These are phyloP conservation scores for Amaurobius ferox DNA, from an alignment of 2,888 invertebrate genomes.

Conservation along the genomic window DNA sequence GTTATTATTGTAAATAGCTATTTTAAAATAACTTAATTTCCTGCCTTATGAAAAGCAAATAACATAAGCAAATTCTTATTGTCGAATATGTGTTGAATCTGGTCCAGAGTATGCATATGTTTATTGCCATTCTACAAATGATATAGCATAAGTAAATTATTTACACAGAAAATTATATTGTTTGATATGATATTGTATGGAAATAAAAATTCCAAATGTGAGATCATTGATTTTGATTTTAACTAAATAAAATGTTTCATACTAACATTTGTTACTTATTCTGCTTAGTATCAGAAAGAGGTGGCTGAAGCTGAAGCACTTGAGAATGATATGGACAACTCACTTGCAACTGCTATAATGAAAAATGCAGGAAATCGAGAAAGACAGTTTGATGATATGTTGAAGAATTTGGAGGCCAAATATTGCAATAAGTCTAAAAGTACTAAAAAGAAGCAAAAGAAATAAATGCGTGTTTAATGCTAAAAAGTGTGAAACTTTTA, in stretches of 20 bases:
- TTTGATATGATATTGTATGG: no score
- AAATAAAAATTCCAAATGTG: not conserved
- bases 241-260: no score
- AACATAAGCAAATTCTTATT: no score
- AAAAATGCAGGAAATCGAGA: slow-evolving; percentile 16
- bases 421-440: slow-evolving; percentile 45
- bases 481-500: no score
- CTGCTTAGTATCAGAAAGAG: slow-evolving; percentile 83
- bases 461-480: not conserved
- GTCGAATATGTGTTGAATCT: no score
- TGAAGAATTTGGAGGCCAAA: slow-evolving; percentile 73
- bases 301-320: slow-evolving; percentile 82
- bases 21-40: no score
- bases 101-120: no score
- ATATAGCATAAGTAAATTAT: no score
- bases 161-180: no score
- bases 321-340: slow-evolving; percentile 23
- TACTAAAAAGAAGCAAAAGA: not conserved
- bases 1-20: no score
- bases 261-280: not conserved
- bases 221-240: not conserved
- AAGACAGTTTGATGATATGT: slow-evolving; percentile 69
- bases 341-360: slow-evolving; percentile 55
- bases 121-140: no score
- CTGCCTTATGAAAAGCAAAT: no score